Conservation (phyloP, 2,888 invertebrate genomes). For the Autographa pulchrina region DNA sequence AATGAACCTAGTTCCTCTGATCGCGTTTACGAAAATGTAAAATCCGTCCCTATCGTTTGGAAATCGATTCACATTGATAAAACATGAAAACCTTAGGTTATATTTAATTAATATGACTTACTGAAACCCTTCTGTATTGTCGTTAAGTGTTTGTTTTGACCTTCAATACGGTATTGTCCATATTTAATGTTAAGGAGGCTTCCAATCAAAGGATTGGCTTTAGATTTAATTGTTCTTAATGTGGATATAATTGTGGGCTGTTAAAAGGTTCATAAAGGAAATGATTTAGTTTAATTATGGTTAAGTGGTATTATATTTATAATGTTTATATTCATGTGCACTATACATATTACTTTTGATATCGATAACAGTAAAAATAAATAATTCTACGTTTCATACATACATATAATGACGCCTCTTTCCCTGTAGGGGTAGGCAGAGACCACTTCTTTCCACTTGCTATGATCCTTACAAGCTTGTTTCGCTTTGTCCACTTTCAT, state of each 20-base stretch:
- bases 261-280: background rate
- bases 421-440: too few species aligned
- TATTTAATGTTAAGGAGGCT: background rate
- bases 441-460: too few species aligned
- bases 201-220: background rate
- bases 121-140: background rate
- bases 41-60: background rate
- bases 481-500: too few species aligned
- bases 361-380: too few species aligned
- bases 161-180: background rate
- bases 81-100: background rate
- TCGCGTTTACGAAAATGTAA: background rate
- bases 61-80: conserved; percentile 6
- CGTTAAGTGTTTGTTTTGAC: background rate
- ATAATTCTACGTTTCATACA: too few species aligned
- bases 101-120: conserved; percentile 5
- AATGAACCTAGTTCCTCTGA: too few species aligned
- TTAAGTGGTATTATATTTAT: too few species aligned
- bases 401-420: too few species aligned
- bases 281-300: too few species aligned
- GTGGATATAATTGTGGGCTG: background rate
- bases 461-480: too few species aligned
- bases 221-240: background rate
- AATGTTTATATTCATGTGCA: too few species aligned
- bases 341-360: too few species aligned